phyloP scores from a whole-genome alignment of 1,140 invertebrate genomes.

The Neuroterus valhalla region DNA sequence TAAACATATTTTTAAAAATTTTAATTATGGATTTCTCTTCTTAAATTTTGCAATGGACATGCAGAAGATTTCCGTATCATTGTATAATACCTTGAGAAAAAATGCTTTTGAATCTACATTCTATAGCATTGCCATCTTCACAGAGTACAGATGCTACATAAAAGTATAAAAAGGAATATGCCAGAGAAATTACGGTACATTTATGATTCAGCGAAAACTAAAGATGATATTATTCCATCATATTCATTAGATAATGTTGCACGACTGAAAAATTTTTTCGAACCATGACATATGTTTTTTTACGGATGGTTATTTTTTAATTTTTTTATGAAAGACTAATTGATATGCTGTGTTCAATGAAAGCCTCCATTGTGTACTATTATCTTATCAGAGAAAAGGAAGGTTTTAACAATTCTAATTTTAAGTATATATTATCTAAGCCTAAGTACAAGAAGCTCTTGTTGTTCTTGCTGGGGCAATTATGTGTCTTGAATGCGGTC shows the following conservation, averaged over 20 bases:
- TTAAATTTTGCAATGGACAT: background rate
- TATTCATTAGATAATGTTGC: too few relatives aligned
- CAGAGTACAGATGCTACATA: conserved; percentile 1
- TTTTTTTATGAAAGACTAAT: too few relatives aligned
- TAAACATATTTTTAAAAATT: conserved; percentile 3
- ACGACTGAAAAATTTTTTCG: too few relatives aligned
- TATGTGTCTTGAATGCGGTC: conserved; percentile 8
- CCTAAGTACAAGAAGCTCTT: background rate
- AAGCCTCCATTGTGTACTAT: background rate
- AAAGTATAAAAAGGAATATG: background rate
- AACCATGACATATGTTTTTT: conserved; percentile 15
- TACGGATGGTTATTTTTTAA: background rate
- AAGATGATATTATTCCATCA: conserved; percentile 8
- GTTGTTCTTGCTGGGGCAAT: background rate
- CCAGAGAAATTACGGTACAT: conserved; percentile 10
- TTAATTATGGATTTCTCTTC: background rate
- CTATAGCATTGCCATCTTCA: background rate
- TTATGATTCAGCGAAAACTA: background rate
- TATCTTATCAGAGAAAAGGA: conserved; percentile 14
- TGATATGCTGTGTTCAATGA: background rate
- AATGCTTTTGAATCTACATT: background rate
- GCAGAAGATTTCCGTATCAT: conserved; percentile 11
- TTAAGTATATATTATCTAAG: background rate
- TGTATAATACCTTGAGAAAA: background rate
- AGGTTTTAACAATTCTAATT: conserved; percentile 26